Evolutionary conservation across 2,113 vertebrate species (phyloP).

Genomic region (Coracopsis vasa): DNA sequence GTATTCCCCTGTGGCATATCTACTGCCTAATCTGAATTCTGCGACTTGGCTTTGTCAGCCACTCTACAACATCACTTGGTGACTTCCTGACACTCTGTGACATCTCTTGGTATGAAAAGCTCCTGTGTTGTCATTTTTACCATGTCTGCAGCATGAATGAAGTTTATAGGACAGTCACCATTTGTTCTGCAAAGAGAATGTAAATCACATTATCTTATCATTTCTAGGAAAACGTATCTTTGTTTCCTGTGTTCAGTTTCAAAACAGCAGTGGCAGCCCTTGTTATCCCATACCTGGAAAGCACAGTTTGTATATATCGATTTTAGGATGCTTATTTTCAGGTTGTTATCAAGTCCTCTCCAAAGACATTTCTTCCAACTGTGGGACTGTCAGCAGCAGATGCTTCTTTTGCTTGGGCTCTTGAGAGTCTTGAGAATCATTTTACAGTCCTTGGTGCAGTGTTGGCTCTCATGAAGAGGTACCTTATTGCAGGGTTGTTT

Average conservation of each 20-base stretch:
- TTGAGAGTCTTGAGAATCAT: background rate
- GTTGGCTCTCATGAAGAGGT: background rate
- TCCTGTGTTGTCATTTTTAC: fast-evolving
- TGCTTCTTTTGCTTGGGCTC: background rate
- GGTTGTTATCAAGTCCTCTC: background rate
- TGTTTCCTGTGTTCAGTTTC: background rate
- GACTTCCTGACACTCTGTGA: background rate
- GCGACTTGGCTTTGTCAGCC: background rate
- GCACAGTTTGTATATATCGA: background rate
- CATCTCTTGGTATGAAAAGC: background rate
- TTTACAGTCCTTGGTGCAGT: background rate
- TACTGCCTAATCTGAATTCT: background rate
- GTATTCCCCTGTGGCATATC: background rate
- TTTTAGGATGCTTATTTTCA: background rate
- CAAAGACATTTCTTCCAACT: background rate
- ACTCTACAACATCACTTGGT: background rate
- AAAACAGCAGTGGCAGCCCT: background rate
- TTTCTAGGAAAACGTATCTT: background rate
- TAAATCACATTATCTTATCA: background rate
- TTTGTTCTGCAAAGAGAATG: background rate
- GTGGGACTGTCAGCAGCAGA: background rate
- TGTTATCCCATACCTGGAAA: background rate
- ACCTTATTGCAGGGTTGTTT: background rate
- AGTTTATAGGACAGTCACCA: background rate
- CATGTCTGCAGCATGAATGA: background rate